Base-by-base conservation (phyloP, 2,888 invertebrate species). In the Macaria liturata region DNA sequence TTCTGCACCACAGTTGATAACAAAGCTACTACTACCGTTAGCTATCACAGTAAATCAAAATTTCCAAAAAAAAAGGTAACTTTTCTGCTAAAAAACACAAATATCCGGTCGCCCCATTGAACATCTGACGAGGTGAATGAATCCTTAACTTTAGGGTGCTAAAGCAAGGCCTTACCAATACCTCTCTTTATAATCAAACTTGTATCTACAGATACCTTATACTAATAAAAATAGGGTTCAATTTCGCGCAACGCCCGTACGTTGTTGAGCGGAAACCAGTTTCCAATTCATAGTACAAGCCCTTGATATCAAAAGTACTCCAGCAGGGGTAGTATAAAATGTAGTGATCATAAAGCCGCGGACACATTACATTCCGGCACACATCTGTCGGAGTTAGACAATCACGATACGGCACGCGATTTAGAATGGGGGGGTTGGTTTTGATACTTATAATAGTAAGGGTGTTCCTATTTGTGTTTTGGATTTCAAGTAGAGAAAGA, bases 381-480 rank as follows among this genome's bases (percentile, higher is more conserved):
- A 90, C 91, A 91, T 90, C 91, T 91, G 91, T 91, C 89, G 86
- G 84, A 80, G 86, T 88, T 88, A 90, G 89, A 88, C 91, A 91
- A 91, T 91, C 91, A 91, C 91, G 89, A 91, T 90, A 89, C 84
- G 88, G 81, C 91, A 91, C 90, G 91, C 91, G 88, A 91, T 84
- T 86, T 81, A 64, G 61, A 68, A 51, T 48, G 37, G 65, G 55
- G 4, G 31, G 0, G 57, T n/a, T 30, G 9, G 64, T 76, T 70
- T 89, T 88, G 84, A 83, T 84, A 80, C 77, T 81, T 72, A 9
- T 42, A 37, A 2, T 37, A 6, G 20, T 37, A 37, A 4, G 34
- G 4, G 7, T 37, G 3, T 37, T 6, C 1, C 34, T 37, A 37
- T 20, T 20, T 20, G 20, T 20, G 20, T 20, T 20, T 20, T 20